Base-by-base conservation (phyloP, 2,888 invertebrate genomes). In the Nymphalis c-album region DNA sequence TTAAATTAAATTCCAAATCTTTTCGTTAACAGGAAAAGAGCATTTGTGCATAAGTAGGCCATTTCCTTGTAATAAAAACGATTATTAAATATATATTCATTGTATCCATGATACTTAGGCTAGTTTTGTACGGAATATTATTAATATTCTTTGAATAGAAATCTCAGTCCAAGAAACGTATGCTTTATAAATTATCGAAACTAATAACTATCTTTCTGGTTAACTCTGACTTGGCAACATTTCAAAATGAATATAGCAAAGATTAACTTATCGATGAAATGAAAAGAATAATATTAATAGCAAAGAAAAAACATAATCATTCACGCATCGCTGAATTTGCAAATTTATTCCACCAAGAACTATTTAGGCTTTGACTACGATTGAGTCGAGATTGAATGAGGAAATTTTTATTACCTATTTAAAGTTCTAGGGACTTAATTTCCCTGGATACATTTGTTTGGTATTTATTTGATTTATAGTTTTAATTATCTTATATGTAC, bases 291-390 rank as follows among this genome's bases (percentile, higher is more conserved):
- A 63, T 51, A 64, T 53, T 65, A 48, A 58, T 63, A 53, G 69
- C 63, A 70, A 70, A 69, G 73, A 68, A 68, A 20, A 64, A 59
- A 40, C 60, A 31, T 26, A 40, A 67, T 64, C 60, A 53, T 69
- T 75, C 64, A 72, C 72, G 73, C 72, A 63, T 68, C 69, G 66
- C 62, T 69, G 69, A 64, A 69, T 63, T 68, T 60, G 69, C 69
- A 64, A 73, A 71, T 72, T 67, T 70, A 71, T 72, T 70, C 70
- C 60, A 67, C 63, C 63, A 67, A 57, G 70, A 48, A 57, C 53
- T 67, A 47, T 35, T 63, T 60, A 51, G n/a, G 17, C 53, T 17
- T 59, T 22, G 63, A 67, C 57, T 47, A 50, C 45, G 45, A 67
- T 13, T 10, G 40, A 40, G 13, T 40, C 40, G 40, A 40, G 0